Evolutionary conservation across 1,140 invertebrate species (phyloP).

Genomic region (Bombus difficillimus): DNA sequence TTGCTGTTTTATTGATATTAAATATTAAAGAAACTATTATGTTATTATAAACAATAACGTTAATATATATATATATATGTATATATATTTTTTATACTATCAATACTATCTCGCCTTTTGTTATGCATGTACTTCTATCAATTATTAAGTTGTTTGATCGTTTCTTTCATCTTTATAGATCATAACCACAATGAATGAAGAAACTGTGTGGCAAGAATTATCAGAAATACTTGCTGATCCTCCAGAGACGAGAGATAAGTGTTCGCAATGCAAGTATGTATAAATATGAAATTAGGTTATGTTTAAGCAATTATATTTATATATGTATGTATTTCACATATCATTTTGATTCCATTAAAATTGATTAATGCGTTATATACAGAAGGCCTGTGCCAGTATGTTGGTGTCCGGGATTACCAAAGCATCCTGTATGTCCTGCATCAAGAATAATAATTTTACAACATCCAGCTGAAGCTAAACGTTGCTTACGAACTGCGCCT

Average conservation of each 20-base stretch:
- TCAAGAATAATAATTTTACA: conserved; percentile 92
- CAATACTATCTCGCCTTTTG: neutral
- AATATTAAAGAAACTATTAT: neutral
- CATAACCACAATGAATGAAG: conserved; percentile 78
- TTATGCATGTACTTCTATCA: neutral
- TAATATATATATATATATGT: neutral
- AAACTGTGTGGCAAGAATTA: conserved; percentile 86
- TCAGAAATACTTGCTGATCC: conserved; percentile 89
- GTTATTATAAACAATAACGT: neutral
- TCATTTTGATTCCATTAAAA: no score
- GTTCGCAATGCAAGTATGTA: conserved; percentile 88
- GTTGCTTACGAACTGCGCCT: conserved; percentile 93
- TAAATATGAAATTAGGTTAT: conserved; percentile 47
- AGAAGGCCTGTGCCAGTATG: conserved; percentile 94
- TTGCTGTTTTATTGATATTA: neutral
- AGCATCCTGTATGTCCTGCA: conserved; percentile 85
- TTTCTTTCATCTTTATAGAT: conserved; percentile 4
- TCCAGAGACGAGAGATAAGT: conserved; percentile 87
- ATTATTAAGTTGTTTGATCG: neutral
- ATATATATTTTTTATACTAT: neutral
- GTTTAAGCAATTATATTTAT: neutral
- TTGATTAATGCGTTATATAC: conserved; percentile 65
- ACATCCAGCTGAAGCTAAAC: conserved; percentile 96
- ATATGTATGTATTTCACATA: no score
- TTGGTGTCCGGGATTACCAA: conserved; percentile 93